phyloP scores from a whole-genome alignment of 2,888 invertebrate species.

The Melangyna quadrimaculata region DNA sequence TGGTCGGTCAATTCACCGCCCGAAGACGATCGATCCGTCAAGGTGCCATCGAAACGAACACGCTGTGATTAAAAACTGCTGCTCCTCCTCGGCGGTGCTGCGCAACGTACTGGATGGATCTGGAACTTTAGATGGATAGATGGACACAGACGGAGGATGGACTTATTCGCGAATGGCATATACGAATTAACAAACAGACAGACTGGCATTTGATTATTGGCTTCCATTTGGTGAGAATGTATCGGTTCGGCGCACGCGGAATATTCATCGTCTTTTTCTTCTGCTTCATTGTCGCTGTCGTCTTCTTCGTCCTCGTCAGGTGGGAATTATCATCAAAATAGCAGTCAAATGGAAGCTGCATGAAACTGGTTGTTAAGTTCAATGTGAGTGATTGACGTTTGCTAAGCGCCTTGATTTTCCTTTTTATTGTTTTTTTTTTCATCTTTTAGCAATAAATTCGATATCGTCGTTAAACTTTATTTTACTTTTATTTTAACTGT shows the following conservation, averaged over 20 bases:
- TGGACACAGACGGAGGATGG: slow-evolving; percentile 55
- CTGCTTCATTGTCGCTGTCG: slow-evolving; percentile 16
- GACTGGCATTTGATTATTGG: slow-evolving; percentile 81
- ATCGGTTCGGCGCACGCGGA: slow-evolving; percentile 69
- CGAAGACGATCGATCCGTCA: slow-evolving; percentile 73
- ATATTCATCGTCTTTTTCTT: slow-evolving; percentile 48
- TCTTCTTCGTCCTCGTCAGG: slow-evolving; percentile 44
- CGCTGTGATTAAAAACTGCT: slow-evolving; percentile 74
- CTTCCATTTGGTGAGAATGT: slow-evolving; percentile 77
- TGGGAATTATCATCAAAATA: slow-evolving; percentile 67
- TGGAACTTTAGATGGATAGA: slow-evolving; percentile 46
- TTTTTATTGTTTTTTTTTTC: not conserved
- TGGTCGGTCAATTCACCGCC: slow-evolving; percentile 69
- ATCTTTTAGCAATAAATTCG: not conserved
- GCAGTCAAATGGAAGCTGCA: slow-evolving; percentile 65
- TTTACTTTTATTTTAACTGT: not conserved
- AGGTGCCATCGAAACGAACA: slow-evolving; percentile 74
- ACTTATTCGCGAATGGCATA: slow-evolving; percentile 68
- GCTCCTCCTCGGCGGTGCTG: slow-evolving; percentile 53
- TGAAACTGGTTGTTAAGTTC: slow-evolving; percentile 59
- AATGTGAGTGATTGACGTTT: slow-evolving; percentile 43
- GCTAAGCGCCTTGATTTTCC: slow-evolving; percentile 14
- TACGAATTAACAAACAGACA: slow-evolving; percentile 70
- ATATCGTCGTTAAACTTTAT: not conserved
- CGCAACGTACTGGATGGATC: slow-evolving; percentile 4